A percentile compares a stretch with the other conserved stretches of the same genome.
These are phyloP conservation scores for Porites cylindrica DNA, from an alignment of 92 coral and sea anemone species.

Conservation along the genomic window DNA sequence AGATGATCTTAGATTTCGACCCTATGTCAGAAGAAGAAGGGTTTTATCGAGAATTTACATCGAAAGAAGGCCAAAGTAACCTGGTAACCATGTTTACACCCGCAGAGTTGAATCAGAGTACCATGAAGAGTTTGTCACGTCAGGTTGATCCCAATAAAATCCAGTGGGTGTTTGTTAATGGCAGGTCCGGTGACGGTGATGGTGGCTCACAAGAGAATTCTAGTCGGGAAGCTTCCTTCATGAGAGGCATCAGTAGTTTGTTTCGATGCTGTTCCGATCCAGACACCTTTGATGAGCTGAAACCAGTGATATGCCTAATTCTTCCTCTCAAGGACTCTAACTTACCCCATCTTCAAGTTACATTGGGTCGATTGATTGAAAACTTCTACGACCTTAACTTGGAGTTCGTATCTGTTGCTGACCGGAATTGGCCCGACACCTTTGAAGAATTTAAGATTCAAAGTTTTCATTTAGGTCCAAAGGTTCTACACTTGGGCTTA, in stretches of 20 bases:
- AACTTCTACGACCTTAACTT: conserved; percentile 77
- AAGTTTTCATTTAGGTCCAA: conserved; percentile 60
- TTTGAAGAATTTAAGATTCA: conserved; percentile 38
- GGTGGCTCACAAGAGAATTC: conserved; percentile 59
- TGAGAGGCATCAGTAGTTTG: conserved; percentile 68
- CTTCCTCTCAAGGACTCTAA: conserved; percentile 64
- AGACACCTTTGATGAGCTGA: conserved; percentile 82
- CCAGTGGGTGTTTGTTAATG: conserved; percentile 90
- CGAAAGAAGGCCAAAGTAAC: conserved; percentile 59
- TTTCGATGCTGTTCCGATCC: conserved; percentile 88
- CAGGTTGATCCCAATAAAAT: conserved; percentile 79
- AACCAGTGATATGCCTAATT: conserved; percentile 80
- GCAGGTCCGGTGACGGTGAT: conserved; percentile 73
- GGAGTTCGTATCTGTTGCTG: conserved; percentile 58
- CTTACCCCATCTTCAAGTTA: conserved; percentile 61
- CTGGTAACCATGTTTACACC: conserved; percentile 83
- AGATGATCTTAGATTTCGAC: conserved; percentile 89
- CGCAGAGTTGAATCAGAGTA: conserved; percentile 56
- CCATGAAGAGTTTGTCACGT: conserved; percentile 62
- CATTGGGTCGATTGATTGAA: conserved; percentile 72
- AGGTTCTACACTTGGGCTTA: conserved; percentile 67
- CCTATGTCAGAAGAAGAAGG: conserved; percentile 88
- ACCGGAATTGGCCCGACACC: conserved; percentile 1
- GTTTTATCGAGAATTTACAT: conserved; percentile 69
- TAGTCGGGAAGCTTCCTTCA: conserved; percentile 72